Percentiles rank a stretch among this genome's conserved stretches.
Conservation (phyloP, 2,113 vertebrate genomes). For the Callopanchax toddi region DNA sequence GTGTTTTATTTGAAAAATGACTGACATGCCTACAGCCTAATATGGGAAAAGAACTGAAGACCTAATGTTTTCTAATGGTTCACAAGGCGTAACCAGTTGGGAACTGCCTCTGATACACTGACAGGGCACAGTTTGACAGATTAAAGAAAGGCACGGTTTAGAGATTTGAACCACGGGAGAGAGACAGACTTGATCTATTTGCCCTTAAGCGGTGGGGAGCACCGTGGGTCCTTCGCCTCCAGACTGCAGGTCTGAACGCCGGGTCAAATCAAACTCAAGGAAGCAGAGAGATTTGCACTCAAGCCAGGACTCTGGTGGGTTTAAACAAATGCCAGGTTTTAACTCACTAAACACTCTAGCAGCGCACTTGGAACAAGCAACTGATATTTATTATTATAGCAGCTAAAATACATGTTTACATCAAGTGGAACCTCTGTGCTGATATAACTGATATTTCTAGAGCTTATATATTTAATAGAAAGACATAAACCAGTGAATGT, state of each 20-base stretch:
- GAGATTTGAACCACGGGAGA: constrained; percentile 40
- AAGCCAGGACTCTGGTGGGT: constrained; percentile 25
- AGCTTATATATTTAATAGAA: too few species aligned
- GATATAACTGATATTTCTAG: too few species aligned
- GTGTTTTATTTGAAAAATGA: constrained; percentile 12
- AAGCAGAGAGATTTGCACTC: constrained; percentile 38
- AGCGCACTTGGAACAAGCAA: not conserved
- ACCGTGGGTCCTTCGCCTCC: constrained; percentile 36
- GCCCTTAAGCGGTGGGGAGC: constrained; percentile 45
- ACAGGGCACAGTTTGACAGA: constrained; percentile 40
- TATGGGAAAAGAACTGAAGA: constrained; percentile 16
- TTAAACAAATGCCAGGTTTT: constrained; percentile 29
- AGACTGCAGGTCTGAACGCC: constrained; percentile 23
- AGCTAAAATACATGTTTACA: not conserved
- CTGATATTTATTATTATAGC: not conserved
- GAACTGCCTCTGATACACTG: constrained; percentile 30
- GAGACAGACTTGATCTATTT: constrained; percentile 42
- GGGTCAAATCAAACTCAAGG: constrained; percentile 41
- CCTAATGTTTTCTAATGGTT: constrained; percentile 17
- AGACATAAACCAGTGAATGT: not conserved
- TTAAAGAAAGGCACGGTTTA: constrained; percentile 48
- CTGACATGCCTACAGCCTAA: constrained; percentile 19
- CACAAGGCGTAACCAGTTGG: constrained; percentile 35
- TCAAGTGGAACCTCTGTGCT: too few species aligned
- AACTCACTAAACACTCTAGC: constrained; percentile 2